A percentile compares a stretch with the other conserved stretches of the same genome.
Conservation (phyloP, 2,888 invertebrate species). For the Slavum lentiscoides region DNA sequence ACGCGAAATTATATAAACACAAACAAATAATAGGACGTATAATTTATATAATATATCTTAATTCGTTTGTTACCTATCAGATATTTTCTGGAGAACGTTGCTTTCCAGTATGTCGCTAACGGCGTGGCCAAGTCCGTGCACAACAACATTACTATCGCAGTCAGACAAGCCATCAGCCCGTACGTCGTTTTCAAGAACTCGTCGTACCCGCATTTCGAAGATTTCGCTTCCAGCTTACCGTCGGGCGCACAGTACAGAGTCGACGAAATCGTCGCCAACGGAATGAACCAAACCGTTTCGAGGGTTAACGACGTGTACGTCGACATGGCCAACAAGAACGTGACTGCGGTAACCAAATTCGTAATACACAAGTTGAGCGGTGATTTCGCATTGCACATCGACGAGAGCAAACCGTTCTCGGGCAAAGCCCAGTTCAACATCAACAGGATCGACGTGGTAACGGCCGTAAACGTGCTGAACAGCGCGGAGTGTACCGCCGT, state of each 20-base stretch:
- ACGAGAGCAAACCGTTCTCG: neutral
- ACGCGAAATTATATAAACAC: too few relatives aligned
- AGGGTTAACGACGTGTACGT: neutral
- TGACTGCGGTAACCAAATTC: neutral
- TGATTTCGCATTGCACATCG: neutral
- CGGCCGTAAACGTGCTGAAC: neutral
- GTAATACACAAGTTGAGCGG: neutral
- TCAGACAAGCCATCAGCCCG: neutral
- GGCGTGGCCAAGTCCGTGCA: neutral
- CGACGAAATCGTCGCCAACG: neutral
- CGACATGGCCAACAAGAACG: neutral
- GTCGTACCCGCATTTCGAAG: neutral
- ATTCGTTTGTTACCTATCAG: neutral
- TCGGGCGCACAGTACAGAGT: neutral
- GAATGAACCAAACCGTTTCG: neutral
- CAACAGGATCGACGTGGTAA: neutral
- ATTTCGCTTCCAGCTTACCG: neutral
- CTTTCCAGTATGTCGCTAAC: constrained; percentile 3
- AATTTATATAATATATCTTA: too few relatives aligned
- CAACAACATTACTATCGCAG: constrained; percentile 1
- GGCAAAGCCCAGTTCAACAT: neutral
- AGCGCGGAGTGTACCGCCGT: neutral
- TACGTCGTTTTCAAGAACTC: constrained; percentile 21
- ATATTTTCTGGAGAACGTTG: constrained; percentile 5
- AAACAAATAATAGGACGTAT: too few relatives aligned